These are phyloP conservation scores for Orthosia incerta DNA, from an alignment of 2,888 invertebrate species.

Conservation along the genomic window DNA sequence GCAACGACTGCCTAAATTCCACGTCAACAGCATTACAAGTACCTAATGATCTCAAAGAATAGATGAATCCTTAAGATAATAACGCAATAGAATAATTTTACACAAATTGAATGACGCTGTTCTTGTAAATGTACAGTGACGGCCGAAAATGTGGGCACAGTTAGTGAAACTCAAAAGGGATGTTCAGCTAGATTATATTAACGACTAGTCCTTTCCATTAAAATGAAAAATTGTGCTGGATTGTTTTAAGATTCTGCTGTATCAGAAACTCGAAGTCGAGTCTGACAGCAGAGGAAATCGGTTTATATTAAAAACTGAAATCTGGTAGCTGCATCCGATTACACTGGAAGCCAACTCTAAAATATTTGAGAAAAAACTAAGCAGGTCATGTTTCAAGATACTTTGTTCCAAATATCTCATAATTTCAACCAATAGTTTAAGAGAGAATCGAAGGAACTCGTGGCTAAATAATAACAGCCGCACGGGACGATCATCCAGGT, in stretches of 20 bases:
- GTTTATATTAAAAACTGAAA: background rate
- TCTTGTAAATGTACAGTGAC: constrained; percentile 53
- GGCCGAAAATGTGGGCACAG: background rate
- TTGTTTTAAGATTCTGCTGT: no score
- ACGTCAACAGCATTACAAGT: constrained; percentile 33
- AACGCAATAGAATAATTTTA: constrained; percentile 59
- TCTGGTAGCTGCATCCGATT: background rate
- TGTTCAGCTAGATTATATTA: background rate
- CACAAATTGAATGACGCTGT: constrained; percentile 62
- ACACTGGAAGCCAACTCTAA: background rate
- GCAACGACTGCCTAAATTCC: constrained; percentile 13
- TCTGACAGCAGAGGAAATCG: background rate
- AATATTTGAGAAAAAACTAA: background rate
- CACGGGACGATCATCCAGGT: no score
- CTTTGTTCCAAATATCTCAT: background rate
- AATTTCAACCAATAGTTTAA: no score
- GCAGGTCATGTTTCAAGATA: background rate
- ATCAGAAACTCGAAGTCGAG: no score
- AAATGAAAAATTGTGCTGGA: no score
- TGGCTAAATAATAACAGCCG: no score
- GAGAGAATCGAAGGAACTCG: no score
- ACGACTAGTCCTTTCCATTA: background rate
- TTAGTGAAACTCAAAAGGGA: background rate
- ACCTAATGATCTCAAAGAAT: constrained; percentile 57
- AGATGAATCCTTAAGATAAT: constrained; percentile 61